Evolutionary conservation across 1,140 invertebrate species (phyloP).

Genomic region (Matsumurasca onukii): DNA sequence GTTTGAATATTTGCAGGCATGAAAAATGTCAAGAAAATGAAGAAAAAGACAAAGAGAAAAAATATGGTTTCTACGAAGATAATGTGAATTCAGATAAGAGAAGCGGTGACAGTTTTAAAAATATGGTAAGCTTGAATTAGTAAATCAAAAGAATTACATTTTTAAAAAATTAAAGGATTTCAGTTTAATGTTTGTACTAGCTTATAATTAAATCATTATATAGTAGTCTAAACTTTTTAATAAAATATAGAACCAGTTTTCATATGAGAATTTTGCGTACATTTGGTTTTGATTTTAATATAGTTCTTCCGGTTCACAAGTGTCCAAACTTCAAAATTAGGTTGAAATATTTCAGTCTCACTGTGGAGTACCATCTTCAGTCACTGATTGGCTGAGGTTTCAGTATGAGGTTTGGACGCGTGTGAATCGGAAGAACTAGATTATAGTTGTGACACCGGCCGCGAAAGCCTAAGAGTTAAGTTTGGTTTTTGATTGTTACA

Average conservation of each 20-base stretch:
- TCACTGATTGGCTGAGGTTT: too few species aligned
- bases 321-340: too few species aligned
- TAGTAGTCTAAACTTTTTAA: slow-evolving; percentile 3
- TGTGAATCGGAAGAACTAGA: too few species aligned
- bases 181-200: neutral
- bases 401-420: too few species aligned
- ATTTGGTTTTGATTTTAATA: too few species aligned
- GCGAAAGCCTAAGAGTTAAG: too few species aligned
- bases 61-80: slow-evolving; percentile 31
- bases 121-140: neutral
- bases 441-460: too few species aligned
- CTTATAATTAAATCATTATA: slow-evolving; percentile 11
- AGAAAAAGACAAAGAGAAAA: slow-evolving; percentile 35
- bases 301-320: too few species aligned
- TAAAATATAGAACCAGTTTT: too few species aligned
- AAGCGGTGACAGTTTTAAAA: slow-evolving; percentile 2
- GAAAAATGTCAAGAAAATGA: slow-evolving; percentile 27
- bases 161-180: neutral
- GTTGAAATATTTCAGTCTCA: too few species aligned
- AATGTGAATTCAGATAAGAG: slow-evolving; percentile 1
- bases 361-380: too few species aligned
- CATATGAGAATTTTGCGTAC: too few species aligned
- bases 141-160: neutral
- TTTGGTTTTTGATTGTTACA: slow-evolving; percentile 9
- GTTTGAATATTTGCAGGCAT: neutral